Conservation (phyloP, 2,797 vertebrate species). For the Streptopelia turtur region DNA sequence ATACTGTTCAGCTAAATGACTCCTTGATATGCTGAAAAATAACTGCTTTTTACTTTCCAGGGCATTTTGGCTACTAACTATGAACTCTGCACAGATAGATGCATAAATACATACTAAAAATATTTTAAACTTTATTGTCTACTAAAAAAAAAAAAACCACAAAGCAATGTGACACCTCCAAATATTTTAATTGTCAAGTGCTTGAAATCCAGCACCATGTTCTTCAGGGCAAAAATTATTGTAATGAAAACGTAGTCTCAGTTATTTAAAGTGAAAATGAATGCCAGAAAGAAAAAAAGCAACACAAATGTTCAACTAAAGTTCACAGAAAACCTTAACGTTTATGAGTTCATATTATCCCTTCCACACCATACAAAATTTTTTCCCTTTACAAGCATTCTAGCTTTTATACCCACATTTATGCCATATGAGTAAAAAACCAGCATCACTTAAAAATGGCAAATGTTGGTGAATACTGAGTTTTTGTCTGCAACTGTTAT, state of each 20-base stretch:
- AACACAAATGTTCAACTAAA: background rate
- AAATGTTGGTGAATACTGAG: background rate
- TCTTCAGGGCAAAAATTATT: background rate
- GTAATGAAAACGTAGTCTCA: background rate
- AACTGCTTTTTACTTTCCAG: background rate
- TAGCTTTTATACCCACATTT: background rate
- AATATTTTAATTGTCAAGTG: background rate
- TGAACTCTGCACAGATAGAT: background rate
- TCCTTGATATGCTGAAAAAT: background rate
- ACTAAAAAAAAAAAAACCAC: background rate
- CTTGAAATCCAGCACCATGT: background rate
- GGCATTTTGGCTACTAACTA: background rate
- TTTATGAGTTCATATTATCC: background rate
- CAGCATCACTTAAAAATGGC: background rate
- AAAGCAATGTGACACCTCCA: background rate
- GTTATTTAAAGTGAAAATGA: background rate
- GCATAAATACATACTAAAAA: background rate
- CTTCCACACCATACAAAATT: background rate
- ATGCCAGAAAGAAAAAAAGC: background rate
- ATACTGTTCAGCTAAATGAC: background rate
- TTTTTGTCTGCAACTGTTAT: background rate
- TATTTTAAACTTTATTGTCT: background rate
- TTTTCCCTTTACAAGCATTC: background rate
- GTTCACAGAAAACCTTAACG: background rate
- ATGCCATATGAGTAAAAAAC: background rate